Base-by-base conservation (phyloP, 92 coral and sea anemone genomes). In the Phenganax marumi region DNA sequence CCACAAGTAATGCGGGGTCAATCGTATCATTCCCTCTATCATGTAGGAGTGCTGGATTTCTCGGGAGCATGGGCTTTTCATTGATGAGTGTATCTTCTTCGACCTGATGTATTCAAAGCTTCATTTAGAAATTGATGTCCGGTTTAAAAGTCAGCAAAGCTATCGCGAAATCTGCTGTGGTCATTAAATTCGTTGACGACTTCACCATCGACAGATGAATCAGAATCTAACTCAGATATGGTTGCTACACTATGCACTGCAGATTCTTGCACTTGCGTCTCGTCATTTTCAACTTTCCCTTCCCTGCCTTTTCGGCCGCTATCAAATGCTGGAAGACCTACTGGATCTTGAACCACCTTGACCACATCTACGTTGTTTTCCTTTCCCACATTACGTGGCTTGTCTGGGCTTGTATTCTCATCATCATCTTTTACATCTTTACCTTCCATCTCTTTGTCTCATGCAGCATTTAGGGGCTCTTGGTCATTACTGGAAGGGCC, bases 211-310 rank as follows among this genome's bases (percentile, higher is more conserved):
- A 21, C 72, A 24, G 48, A 66, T 25, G 50, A 66, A 66, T 33
- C 72, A 66, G 51, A 12, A 66, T 66, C 72, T 0, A 66, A 66
- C 72, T 33, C 72, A 66, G 17, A 66, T 66, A 49, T 13, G 12
- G 48, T 66, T 66, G 48, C 72, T 66, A 66, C 50, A 66, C 48
- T 49, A 66, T 47, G 16, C 72, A 66, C 48, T 24, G 70, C 70
- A 64, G 47, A 64, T 64, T 64, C 70, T 64, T 64, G 70, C 70
- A 64, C 43, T 22, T 64, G 43, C 70, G 26, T 64, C 70, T 64
- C 47, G 43, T 64, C 47, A 9, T 64, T 43, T 25, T 64, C 3
- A 25, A 64, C 70, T 64, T 64, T 64, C 43, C 43, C 70, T 64
- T 64, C 65, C 6, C 65, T 58, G 13, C n/a, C 65, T 58, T 58